Evolutionary conservation across 2,888 invertebrate species (phyloP).

Genomic region (Lobophora halterata): DNA sequence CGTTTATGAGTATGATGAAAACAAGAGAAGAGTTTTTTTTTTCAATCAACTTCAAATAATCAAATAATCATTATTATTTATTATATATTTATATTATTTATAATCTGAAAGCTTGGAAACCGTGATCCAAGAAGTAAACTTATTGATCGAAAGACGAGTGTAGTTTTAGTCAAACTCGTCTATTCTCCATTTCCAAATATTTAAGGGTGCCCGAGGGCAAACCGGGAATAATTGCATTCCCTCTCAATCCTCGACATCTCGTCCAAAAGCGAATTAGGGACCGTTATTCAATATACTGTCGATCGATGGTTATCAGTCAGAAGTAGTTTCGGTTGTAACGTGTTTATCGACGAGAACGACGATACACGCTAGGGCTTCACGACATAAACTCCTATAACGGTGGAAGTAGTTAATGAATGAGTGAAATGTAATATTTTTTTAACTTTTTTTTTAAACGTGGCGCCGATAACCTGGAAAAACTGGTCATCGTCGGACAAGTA

Average conservation of each 20-base stretch:
- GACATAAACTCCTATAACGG: too few species aligned
- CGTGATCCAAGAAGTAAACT: slow-evolving; percentile 15
- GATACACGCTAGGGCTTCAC: background rate
- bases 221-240: slow-evolving; percentile 45
- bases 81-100: too few species aligned
- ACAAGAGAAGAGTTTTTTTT: too few species aligned
- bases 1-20: too few species aligned
- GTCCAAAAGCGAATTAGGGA: slow-evolving; percentile 33
- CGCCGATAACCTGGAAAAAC: too few species aligned
- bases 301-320: slow-evolving; percentile 11
- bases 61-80: too few species aligned
- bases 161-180: slow-evolving; percentile 42
- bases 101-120: too few species aligned
- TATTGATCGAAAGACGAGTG: slow-evolving; percentile 22
- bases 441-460: too few species aligned
- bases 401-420: too few species aligned
- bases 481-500: too few species aligned
- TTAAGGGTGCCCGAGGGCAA: slow-evolving; percentile 37
- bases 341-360: slow-evolving; percentile 2
- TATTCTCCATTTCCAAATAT: slow-evolving; percentile 43
- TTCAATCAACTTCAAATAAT: too few species aligned
- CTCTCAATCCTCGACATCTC: slow-evolving; percentile 37
- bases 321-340: slow-evolving; percentile 11
- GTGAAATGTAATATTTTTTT: too few species aligned
- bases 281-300: slow-evolving; percentile 35